phyloP scores from a whole-genome alignment of 2,888 invertebrate species.

The Drosophila phalerata region DNA sequence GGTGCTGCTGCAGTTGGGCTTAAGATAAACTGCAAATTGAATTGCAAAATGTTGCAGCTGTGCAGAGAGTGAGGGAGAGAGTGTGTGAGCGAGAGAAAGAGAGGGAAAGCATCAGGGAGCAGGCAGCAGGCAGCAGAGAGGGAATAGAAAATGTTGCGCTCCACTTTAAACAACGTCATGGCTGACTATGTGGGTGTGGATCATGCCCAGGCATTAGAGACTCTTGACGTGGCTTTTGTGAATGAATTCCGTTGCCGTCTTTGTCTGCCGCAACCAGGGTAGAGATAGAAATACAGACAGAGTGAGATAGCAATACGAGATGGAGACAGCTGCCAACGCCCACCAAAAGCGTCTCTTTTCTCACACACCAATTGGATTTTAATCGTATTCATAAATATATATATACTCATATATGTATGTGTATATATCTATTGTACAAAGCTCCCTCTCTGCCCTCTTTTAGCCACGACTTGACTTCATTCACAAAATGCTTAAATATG shows the following conservation, averaged over 20 bases:
- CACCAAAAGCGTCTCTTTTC: constrained; percentile 55
- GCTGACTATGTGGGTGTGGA: constrained; percentile 67
- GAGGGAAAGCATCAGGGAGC: constrained; percentile 1
- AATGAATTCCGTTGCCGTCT: constrained; percentile 63
- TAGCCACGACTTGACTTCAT: constrained; percentile 51
- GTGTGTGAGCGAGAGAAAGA: constrained; percentile 6
- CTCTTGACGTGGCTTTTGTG: constrained; percentile 66
- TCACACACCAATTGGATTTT: constrained; percentile 67
- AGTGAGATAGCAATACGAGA: constrained; percentile 14
- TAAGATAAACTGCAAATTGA: constrained; percentile 81
- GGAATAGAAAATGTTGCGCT: constrained; percentile 47
- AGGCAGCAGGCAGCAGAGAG: background rate
- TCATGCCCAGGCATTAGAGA: constrained; percentile 65
- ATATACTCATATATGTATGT: constrained; percentile 1
- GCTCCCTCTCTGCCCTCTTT: constrained; percentile 3
- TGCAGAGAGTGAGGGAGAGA: constrained; percentile 29
- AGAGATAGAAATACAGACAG: constrained; percentile 23
- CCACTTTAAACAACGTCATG: constrained; percentile 69
- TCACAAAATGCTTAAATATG: constrained; percentile 76
- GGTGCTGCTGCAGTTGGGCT: constrained; percentile 43
- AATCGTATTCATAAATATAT: constrained; percentile 69
- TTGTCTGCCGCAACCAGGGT: constrained; percentile 32
- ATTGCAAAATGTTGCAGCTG: constrained; percentile 82
- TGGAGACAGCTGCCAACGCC: constrained; percentile 58
- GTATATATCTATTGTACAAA: constrained; percentile 18